Evolutionary conservation across 2,888 invertebrate species (phyloP), one percentile per base, ranked within the genome.

Genomic region (Marasmarcha lunaedactyla): DNA sequence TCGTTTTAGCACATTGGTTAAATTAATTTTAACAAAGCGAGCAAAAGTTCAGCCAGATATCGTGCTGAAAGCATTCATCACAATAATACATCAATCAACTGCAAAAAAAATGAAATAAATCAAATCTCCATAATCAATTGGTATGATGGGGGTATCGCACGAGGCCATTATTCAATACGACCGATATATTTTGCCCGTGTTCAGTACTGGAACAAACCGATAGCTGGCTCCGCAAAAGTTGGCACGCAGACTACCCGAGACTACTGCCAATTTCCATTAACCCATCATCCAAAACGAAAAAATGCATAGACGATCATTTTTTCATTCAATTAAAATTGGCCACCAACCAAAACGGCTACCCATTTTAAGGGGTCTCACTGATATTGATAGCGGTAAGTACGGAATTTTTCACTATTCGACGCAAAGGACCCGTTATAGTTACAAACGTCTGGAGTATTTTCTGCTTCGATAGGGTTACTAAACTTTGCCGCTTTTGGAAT

Each of bases 271-370:
- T 83, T 81, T 81, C 81, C 83, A 81, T 81, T 81, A 81, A 69
- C 79, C 72, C 77, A 78, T 83, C 81, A 79, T 72, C 72, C 79
- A 78, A 81, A 79, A 77, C 77, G 78, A 79, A 83, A 79, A 83
- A 79, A 73, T 70, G 78, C 76, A 78, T 72, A 74, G 77, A 74
- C 77, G 73, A 78, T 74, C 73, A 77, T 74, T 81, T 83, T 83
- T 83, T 78, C 69, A 79, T 81, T 83, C 81, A 81, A 83, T 81
- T 83, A 78, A 81, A 74, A 81, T 78, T 81, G 81, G 78, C 78
- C 51, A 54, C 64, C 60, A 62, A 81, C 73, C 72, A 72, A 71
- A 70, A 64, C 60, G 64, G 57, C 57, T 57, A 51, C 58, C 57
- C 54, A 51, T 57, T 61, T 57, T 49, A 40, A 37, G 34, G 11